These are phyloP conservation scores for Macrosoma leucophasiata DNA, from an alignment of 2,888 invertebrate species.

Conservation along the genomic window DNA sequence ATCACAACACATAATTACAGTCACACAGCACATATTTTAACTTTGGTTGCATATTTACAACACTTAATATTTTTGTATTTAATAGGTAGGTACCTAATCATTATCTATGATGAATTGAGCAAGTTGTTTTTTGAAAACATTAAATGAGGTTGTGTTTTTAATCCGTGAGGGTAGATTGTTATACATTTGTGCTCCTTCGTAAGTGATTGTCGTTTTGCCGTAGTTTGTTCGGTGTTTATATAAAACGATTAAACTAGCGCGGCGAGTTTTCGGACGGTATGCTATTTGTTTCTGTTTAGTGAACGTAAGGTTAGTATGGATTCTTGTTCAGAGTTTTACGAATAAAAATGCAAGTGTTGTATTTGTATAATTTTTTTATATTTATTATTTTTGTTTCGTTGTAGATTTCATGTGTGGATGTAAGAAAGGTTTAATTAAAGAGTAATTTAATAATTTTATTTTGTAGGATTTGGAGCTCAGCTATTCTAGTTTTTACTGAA, in stretches of 20 bases:
- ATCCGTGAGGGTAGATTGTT: not conserved
- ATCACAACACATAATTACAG: too few relatives aligned
- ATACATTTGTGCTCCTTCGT: not conserved
- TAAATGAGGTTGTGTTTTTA: conserved; percentile 1
- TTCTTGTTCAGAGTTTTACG: conserved; percentile 15
- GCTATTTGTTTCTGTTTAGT: conserved; percentile 7
- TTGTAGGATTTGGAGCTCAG: conserved; percentile 1
- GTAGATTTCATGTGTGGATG: conserved; percentile 6
- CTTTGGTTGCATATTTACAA: too few relatives aligned
- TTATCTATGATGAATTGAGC: too few relatives aligned
- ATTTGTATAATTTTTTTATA: conserved; percentile 8
- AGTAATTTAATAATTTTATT: conserved; percentile 3
- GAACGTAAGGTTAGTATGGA: conserved; percentile 7
- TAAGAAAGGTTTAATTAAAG: conserved; percentile 19
- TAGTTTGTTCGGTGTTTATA: not conserved
- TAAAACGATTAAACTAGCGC: conserved; percentile 5
- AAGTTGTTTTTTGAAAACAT: conserved; percentile 1
- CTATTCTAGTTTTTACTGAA: not conserved
- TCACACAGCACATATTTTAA: too few relatives aligned
- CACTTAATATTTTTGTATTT: too few relatives aligned
- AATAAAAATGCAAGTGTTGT: conserved; percentile 11
- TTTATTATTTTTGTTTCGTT: conserved; percentile 9
- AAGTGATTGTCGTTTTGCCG: not conserved
- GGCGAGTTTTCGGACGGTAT: conserved; percentile 6
- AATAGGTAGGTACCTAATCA: too few relatives aligned